Conservation (phyloP, 1,140 invertebrate genomes). For the Magallana ariakensis region DNA sequence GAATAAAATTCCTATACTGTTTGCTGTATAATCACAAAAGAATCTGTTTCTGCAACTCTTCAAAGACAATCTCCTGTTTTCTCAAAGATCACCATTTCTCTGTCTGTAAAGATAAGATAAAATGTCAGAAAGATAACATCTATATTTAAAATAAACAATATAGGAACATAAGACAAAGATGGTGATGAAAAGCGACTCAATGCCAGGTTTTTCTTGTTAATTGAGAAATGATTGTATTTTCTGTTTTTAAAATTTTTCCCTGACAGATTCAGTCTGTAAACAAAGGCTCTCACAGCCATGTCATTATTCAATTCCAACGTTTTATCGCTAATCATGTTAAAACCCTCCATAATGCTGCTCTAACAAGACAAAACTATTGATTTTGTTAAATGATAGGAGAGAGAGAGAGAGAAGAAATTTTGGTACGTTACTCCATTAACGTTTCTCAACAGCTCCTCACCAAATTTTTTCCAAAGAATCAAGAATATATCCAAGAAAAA, state of each 20-base stretch:
- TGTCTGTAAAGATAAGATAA: not conserved
- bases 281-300: not conserved
- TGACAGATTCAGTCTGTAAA: conserved; percentile 21
- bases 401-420: conserved; percentile 6
- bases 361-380: conserved; percentile 26
- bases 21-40: conserved; percentile 10
- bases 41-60: not conserved
- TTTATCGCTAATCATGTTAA: conserved; percentile 32
- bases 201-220: not conserved
- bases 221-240: not conserved
- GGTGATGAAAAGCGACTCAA: not conserved
- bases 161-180: not conserved
- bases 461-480: not conserved
- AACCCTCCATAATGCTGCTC: not conserved
- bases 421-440: conserved; percentile 13
- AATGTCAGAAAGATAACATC: not conserved
- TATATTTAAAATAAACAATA: conserved; percentile 5
- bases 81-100: not conserved
- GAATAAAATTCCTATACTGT: conserved; percentile 18
- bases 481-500: not conserved
- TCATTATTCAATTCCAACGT: conserved; percentile 26
- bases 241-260: not conserved
- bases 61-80: not conserved
- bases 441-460: not conserved
- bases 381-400: conserved; percentile 12